Evolutionary conservation across 2,888 invertebrate species (phyloP).

Genomic region (Lasioglossum leucozonium): DNA sequence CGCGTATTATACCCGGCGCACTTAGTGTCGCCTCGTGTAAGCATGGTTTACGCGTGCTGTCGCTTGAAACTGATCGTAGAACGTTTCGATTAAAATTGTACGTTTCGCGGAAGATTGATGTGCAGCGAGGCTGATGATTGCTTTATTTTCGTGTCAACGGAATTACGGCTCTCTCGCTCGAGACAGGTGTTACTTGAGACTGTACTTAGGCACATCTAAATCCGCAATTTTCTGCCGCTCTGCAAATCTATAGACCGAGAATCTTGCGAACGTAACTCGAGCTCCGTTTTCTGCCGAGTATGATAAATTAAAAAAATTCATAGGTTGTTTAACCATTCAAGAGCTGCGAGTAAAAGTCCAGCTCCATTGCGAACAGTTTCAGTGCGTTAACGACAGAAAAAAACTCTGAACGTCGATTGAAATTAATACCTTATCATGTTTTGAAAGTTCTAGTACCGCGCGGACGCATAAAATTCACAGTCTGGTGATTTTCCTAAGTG

Average conservation of each 20-base stretch:
- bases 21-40: background rate
- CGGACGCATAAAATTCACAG: background rate
- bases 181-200: background rate
- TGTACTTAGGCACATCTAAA: background rate
- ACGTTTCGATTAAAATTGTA: background rate
- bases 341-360: no score
- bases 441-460: background rate
- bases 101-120: background rate
- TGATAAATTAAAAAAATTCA: background rate
- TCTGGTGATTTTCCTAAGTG: background rate
- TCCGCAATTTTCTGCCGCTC: background rate
- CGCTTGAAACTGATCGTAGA: background rate
- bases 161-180: background rate
- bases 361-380: background rate
- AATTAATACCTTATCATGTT: background rate
- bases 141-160: background rate
- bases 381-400: background rate
- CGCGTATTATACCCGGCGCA: background rate
- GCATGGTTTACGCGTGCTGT: background rate
- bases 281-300: background rate
- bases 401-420: background rate
- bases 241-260: background rate
- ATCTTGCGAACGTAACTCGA: no score
- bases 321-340: background rate
- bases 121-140: background rate